These are phyloP conservation scores for Fukomys damarensis DNA, from an alignment of 2,113 vertebrate species.

Conservation along the genomic window DNA sequence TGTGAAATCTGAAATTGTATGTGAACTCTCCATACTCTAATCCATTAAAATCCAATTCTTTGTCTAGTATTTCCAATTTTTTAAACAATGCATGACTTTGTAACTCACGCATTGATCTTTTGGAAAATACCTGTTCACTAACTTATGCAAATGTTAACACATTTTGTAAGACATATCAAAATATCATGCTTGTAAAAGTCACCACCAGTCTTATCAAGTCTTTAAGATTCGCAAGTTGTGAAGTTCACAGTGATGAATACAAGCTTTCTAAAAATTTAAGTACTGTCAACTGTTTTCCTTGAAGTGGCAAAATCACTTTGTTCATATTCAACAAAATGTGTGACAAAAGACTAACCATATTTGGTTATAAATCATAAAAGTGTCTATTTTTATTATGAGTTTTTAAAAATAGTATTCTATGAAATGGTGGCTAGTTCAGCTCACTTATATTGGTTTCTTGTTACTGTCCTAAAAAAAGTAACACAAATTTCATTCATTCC, in stretches of 20 bases:
- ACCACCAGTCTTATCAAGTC: not conserved
- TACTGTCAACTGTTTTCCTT: not conserved
- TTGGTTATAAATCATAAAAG: not conserved
- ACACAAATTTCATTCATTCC: not conserved
- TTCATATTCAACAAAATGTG: conserved; percentile 17
- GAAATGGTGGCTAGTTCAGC: not conserved
- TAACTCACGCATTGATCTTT: not conserved
- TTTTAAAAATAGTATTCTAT: not conserved
- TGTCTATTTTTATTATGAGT: not conserved
- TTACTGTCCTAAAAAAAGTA: not conserved
- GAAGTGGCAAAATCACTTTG: not conserved
- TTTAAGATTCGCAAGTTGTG: not conserved
- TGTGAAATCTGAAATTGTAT: not conserved
- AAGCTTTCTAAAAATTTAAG: not conserved
- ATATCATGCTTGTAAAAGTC: not conserved
- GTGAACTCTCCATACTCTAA: not conserved
- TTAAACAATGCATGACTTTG: not conserved
- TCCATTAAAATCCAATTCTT: not conserved
- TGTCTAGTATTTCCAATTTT: not conserved
- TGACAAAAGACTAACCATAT: not conserved
- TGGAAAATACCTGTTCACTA: not conserved
- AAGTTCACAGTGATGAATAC: not conserved
- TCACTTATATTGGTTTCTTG: not conserved
- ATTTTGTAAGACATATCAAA: conserved; percentile 27
- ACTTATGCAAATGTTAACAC: not conserved